Conservation (phyloP, 2,797 vertebrate genomes). For the Nannoperca australis region DNA sequence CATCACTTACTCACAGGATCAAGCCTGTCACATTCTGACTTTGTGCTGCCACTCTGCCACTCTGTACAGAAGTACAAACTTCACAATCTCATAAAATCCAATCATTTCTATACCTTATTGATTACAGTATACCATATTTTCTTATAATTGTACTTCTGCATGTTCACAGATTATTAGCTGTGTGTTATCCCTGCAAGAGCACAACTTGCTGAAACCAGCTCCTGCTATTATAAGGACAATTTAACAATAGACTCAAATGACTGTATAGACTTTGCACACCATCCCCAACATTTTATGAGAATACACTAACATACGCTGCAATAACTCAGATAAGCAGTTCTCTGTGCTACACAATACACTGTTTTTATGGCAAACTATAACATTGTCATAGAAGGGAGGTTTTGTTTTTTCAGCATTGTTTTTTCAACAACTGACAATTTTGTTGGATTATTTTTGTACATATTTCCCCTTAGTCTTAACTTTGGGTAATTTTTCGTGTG, state of each 20-base stretch:
- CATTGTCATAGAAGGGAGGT: constrained; percentile 32
- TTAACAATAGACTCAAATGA: constrained; percentile 23
- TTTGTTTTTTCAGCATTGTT: constrained; percentile 53
- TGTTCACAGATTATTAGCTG: not conserved
- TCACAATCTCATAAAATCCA: constrained; percentile 1
- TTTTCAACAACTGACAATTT: constrained; percentile 30
- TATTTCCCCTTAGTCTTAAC: constrained; percentile 40
- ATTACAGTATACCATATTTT: constrained; percentile 6
- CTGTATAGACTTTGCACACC: constrained; percentile 22
- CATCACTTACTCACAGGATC: constrained; percentile 53
- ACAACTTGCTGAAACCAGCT: not conserved
- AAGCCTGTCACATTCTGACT: constrained; percentile 23
- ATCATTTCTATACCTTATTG: not conserved
- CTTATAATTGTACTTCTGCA: not conserved
- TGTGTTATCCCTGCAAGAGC: not conserved
- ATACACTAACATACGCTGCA: constrained; percentile 12
- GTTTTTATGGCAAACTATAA: constrained; percentile 27
- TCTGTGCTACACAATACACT: constrained; percentile 25
- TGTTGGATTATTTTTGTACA: constrained; percentile 35
- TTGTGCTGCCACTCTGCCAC: constrained; percentile 15
- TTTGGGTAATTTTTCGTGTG: constrained; percentile 59
- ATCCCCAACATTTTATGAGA: constrained; percentile 25
- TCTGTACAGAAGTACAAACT: constrained; percentile 2
- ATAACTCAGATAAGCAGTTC: constrained; percentile 32
- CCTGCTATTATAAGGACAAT: constrained; percentile 16